phyloP scores from a whole-genome alignment of 2,888 invertebrate genomes.

The Cephonodes hylas region DNA sequence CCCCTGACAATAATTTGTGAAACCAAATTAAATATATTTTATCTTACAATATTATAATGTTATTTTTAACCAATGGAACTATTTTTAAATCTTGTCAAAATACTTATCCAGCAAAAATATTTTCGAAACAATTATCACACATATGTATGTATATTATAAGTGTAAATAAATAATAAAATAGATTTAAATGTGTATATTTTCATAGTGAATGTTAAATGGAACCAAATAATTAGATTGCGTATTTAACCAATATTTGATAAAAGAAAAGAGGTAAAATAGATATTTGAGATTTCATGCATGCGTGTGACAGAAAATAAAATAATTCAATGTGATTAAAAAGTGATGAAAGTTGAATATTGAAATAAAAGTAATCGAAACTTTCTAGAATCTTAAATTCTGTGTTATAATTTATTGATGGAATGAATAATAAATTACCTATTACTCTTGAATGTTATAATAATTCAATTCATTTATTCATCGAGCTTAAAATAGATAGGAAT shows the following conservation, averaged over 20 bases:
- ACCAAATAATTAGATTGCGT: slow-evolving; percentile 66
- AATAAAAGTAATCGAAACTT: background rate
- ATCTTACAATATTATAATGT: background rate
- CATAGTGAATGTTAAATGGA: slow-evolving; percentile 78
- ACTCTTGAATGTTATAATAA: slow-evolving; percentile 17
- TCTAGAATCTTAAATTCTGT: background rate
- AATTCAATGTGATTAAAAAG: slow-evolving; percentile 39
- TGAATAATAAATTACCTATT: slow-evolving; percentile 10
- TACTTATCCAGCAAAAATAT: slow-evolving; percentile 24
- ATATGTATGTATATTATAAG: slow-evolving; percentile 55
- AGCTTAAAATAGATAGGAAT: slow-evolving; percentile 48
- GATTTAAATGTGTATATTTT: slow-evolving; percentile 76
- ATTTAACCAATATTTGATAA: slow-evolving; percentile 16
- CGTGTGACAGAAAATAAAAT: slow-evolving; percentile 10
- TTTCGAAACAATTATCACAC: slow-evolving; percentile 40
- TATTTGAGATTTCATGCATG: background rate
- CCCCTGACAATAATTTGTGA: slow-evolving; percentile 37
- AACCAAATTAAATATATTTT: slow-evolving; percentile 15
- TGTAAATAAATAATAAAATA: slow-evolving; percentile 62
- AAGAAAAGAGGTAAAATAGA: slow-evolving; percentile 8
- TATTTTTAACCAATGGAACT: background rate
- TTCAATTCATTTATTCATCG: slow-evolving; percentile 36
- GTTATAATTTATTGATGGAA: background rate
- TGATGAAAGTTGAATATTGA: slow-evolving; percentile 25
- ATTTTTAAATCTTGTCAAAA: background rate